A percentile compares a stretch with the other conserved stretches of the same genome.
These are phyloP conservation scores for Naso thynnoides DNA, from an alignment of 2,797 vertebrate genomes.

Conservation along the genomic window DNA sequence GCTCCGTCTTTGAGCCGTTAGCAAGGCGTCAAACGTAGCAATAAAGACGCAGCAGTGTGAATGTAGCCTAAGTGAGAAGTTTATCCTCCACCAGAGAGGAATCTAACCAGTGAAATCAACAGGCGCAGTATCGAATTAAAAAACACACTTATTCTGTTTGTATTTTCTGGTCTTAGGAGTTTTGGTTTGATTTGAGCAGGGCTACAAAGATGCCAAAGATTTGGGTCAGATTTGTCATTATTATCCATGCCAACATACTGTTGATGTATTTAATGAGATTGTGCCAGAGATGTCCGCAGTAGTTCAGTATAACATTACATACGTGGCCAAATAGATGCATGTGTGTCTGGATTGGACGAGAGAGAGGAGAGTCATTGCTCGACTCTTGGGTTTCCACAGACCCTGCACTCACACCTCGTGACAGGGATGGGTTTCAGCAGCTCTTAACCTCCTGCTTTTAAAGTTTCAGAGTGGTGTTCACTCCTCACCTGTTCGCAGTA, in stretches of 20 bases:
- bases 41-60: no score
- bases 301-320: slow-evolving; percentile 12
- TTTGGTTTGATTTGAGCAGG: slow-evolving; percentile 3
- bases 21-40: no score
- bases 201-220: slow-evolving; percentile 52
- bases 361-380: slow-evolving; percentile 4
- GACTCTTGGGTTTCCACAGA: slow-evolving; percentile 70
- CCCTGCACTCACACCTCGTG: slow-evolving; percentile 31
- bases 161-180: background rate
- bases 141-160: background rate
- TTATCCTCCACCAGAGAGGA: background rate
- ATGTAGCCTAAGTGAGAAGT: no score
- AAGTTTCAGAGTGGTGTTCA: slow-evolving; percentile 30
- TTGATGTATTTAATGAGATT: slow-evolving; percentile 30
- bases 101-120: background rate
- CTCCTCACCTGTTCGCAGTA: slow-evolving; percentile 25
- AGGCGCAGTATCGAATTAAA: slow-evolving; percentile 3
- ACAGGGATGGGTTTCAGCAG: slow-evolving; percentile 58
- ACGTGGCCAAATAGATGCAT: slow-evolving; percentile 26
- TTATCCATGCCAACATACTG: slow-evolving; percentile 40
- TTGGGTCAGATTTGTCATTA: slow-evolving; percentile 6
- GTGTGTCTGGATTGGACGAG: background rate
- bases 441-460: slow-evolving; percentile 45
- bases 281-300: slow-evolving; percentile 47
- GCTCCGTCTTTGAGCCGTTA: no score